phyloP scores from a whole-genome alignment of 1,140 invertebrate genomes.

The Wasmannia auropunctata region DNA sequence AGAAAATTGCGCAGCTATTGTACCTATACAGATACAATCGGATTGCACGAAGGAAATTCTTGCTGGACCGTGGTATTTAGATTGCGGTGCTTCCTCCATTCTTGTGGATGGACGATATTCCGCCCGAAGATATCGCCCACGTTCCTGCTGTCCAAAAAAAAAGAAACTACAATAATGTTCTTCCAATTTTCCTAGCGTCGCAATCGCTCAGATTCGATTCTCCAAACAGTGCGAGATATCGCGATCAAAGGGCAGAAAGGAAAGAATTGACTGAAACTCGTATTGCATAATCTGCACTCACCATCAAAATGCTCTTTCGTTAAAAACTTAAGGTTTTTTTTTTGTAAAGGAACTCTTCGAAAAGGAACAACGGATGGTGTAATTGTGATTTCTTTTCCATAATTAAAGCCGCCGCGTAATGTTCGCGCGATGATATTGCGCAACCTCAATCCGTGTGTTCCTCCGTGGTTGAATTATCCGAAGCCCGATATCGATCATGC shows the following conservation, averaged over 20 bases:
- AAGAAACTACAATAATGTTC: not conserved
- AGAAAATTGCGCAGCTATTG: slow-evolving; percentile 47
- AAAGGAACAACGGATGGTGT: not conserved
- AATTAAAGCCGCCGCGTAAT: not conserved
- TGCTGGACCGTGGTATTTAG: slow-evolving; percentile 41
- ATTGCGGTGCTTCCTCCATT: not conserved
- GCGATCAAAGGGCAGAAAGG: not conserved
- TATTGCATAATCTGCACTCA: not conserved
- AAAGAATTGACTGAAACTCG: not conserved
- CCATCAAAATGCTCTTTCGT: not conserved
- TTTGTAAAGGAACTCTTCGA: not conserved
- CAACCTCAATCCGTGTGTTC: not conserved
- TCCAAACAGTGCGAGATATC: not conserved
- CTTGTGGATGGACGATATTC: not conserved
- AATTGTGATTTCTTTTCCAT: not conserved
- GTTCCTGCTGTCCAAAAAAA: not conserved
- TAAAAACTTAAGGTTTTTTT: not conserved
- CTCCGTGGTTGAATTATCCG: not conserved
- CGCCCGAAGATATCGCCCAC: not conserved
- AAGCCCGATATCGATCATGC: slow-evolving; percentile 45
- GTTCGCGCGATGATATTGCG: not conserved
- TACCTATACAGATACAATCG: slow-evolving; percentile 15
- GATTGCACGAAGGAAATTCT: slow-evolving; percentile 35
- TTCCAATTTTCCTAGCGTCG: not conserved
- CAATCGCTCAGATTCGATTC: not conserved